Base-by-base conservation (phyloP, 2,888 invertebrate species). In the Kuschelorhynchus macadamiae region DNA sequence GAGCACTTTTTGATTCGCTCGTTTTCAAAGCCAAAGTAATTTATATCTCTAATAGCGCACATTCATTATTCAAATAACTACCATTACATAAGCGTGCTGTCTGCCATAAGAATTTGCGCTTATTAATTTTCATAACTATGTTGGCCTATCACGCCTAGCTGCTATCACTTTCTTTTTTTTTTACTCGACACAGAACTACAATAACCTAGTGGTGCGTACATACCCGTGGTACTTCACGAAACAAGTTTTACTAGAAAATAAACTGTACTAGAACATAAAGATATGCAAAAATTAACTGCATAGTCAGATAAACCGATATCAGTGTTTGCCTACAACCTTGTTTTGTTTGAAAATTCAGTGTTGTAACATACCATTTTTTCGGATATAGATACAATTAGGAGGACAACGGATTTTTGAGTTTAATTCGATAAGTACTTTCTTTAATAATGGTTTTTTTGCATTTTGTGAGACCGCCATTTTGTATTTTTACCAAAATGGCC, bases 281-380 rank as follows among this genome's bases (percentile, higher is more conserved):
- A 61, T 60, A 66, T 67, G 56, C 60, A 67, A 67, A 66, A 61
- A 67, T 61, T 67, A 67, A 67, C 67, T 67, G 62, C 56, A 61
- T 49, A 50, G 41, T 55, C 50, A 61, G 67, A 62, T 67, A 56
- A 61, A 55, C 55, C 53, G 67, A 67, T 61, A 67, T 56, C 62
- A 52, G 56, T 67, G 50, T 67, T 67, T 67, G 49, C 67, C 47
- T 18, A 59, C 52, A 60, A 59, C 60, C 66, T 66, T 53, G 47
- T 60, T 66, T 65, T 66, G 53, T 66, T 60, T 66, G 46, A 17
- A 32, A 33, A 66, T 53, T 36, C 65, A 65, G 65, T 65, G 65
- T 42, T 59, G 65, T 41, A 65, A 59, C 59, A 57, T n/a, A n/a
- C n/a, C n/a, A n/a, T n/a, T n/a, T n/a, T n/a, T n/a, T n/a, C n/a